Evolutionary conservation across 1,140 invertebrate genomes (phyloP).

Genomic region (Neotoxoptera formosana): DNA sequence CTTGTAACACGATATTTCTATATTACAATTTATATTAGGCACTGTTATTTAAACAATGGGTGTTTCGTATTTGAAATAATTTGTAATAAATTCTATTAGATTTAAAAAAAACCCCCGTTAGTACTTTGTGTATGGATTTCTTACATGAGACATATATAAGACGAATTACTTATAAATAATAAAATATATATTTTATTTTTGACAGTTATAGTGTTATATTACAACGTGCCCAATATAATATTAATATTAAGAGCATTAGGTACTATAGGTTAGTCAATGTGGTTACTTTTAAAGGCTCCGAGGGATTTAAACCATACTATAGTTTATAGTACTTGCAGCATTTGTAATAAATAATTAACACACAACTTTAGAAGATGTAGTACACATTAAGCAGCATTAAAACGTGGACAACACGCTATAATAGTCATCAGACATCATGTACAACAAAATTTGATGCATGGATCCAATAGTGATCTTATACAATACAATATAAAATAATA

Average conservation of each 20-base stretch:
- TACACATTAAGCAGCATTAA: neutral
- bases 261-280: neutral
- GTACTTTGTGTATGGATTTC: neutral
- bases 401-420: neutral
- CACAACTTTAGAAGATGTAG: neutral
- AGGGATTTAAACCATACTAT: constrained; percentile 34
- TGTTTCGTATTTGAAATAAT: neutral
- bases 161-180: constrained; percentile 5
- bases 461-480: neutral
- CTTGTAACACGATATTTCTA: neutral
- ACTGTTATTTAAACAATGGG: neutral
- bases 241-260: constrained; percentile 33
- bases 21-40: neutral
- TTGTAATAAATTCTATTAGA: neutral
- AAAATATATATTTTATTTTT: constrained; percentile 5
- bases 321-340: neutral
- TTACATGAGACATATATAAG: neutral
- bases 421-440: neutral
- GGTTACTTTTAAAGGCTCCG: constrained; percentile 36
- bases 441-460: neutral
- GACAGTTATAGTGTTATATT: neutral
- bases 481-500: neutral
- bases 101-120: neutral
- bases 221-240: neutral
- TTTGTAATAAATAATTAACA: constrained; percentile 42